Evolutionary conservation across 2,797 vertebrate species (phyloP).

Genomic region (Amphiprion clarkii): DNA sequence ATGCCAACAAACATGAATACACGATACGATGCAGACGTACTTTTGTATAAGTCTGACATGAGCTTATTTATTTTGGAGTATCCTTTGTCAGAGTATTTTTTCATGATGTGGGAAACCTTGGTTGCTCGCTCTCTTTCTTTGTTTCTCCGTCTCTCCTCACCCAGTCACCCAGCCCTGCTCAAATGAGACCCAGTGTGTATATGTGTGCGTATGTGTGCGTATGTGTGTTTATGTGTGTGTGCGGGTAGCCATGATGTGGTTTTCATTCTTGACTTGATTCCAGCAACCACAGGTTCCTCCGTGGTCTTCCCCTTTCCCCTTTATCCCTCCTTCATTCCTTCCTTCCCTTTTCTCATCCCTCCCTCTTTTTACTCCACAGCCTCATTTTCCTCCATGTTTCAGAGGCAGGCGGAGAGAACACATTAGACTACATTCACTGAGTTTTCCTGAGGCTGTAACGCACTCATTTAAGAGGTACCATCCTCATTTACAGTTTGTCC

Average conservation of each 20-base stretch:
- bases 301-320: slow-evolving; percentile 65
- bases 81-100: slow-evolving; percentile 38
- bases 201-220: slow-evolving; percentile 18
- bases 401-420: slow-evolving; percentile 15
- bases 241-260: slow-evolving; percentile 79
- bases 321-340: slow-evolving; percentile 58
- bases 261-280: slow-evolving; percentile 86
- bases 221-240: slow-evolving; percentile 50
- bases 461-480: slow-evolving; percentile 14
- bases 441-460: slow-evolving; percentile 2
- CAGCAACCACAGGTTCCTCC: slow-evolving; percentile 84
- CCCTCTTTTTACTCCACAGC: slow-evolving; percentile 30
- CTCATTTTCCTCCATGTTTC: slow-evolving; percentile 37
- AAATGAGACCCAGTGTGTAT: slow-evolving; percentile 48
- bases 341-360: slow-evolving; percentile 58
- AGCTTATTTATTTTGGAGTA: slow-evolving; percentile 41
- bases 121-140: slow-evolving; percentile 30
- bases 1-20: slow-evolving; percentile 1
- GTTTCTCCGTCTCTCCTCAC: slow-evolving; percentile 42
- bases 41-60: slow-evolving; percentile 18
- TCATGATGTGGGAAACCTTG: slow-evolving; percentile 60
- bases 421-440: background rate
- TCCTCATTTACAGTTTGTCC: slow-evolving; percentile 53
- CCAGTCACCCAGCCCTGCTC: slow-evolving; percentile 56
- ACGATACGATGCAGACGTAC: background rate